phyloP scores from a whole-genome alignment of 2,797 vertebrate species.

The Pantherophis vulpinus region DNA sequence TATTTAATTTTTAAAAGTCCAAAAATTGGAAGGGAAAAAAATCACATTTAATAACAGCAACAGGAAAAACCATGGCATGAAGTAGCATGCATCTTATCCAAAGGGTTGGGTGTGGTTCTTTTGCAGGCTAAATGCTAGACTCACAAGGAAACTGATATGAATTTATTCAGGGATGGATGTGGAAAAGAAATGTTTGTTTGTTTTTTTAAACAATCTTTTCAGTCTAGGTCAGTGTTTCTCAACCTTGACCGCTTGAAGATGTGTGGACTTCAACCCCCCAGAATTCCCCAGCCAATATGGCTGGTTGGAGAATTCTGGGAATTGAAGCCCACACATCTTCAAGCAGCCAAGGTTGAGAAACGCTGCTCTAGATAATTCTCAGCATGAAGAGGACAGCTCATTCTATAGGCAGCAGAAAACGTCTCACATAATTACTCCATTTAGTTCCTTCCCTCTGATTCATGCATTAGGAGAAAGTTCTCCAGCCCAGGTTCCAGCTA shows the following conservation, averaged over 20 bases:
- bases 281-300: background rate
- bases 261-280: background rate
- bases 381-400: background rate
- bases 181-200: background rate
- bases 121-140: background rate
- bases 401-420: background rate
- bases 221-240: background rate
- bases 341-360: too few relatives aligned
- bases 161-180: conserved; percentile 8
- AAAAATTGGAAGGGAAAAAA: background rate
- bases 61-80: background rate
- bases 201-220: background rate
- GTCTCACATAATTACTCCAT: background rate
- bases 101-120: background rate
- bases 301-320: too few relatives aligned
- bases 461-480: background rate
- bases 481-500: background rate
- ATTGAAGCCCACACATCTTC: too few relatives aligned
- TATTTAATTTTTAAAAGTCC: background rate
- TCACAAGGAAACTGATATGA: background rate
- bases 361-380: background rate
- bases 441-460: background rate
- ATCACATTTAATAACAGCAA: background rate
- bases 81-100: background rate
- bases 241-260: background rate